A percentile compares a stretch with the other conserved stretches of the same genome.
phyloP scores from a whole-genome alignment of 2,113 vertebrate genomes.

The Psammodynastes pulverulentus region DNA sequence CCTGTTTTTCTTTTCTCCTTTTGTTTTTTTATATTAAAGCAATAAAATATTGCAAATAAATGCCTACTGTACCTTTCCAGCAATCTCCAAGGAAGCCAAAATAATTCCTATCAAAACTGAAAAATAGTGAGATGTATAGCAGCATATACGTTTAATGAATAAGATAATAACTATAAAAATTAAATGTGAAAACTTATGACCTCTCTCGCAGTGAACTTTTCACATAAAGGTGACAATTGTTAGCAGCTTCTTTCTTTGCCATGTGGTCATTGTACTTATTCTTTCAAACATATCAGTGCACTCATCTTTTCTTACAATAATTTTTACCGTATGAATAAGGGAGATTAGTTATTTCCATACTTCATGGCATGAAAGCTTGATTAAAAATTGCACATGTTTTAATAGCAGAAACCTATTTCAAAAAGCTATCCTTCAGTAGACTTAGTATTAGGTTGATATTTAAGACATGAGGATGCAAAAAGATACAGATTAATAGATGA shows the following conservation, averaged over 20 bases:
- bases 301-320: background rate
- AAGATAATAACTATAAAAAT: background rate
- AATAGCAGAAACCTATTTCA: background rate
- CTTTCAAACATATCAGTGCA: background rate
- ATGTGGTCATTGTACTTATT: background rate
- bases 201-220: background rate
- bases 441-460: background rate
- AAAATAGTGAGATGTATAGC: background rate
- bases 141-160: background rate
- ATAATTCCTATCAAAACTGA: background rate
- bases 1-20: background rate
- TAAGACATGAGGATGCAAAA: background rate
- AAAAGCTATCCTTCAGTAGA: background rate
- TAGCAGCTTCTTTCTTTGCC: background rate
- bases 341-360: background rate
- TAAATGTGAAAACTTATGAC: background rate
- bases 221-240: background rate
- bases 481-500: background rate
- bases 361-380: background rate
- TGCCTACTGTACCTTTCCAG: background rate
- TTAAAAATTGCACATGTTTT: background rate
- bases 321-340: background rate
- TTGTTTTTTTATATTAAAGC: background rate
- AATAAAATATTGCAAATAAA: background rate
- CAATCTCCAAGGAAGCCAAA: background rate